Percentiles rank a stretch among this genome's conserved stretches.
Evolutionary conservation across 2,888 invertebrate species (phyloP).

Genomic region (Nephrotoma flavescens): DNA sequence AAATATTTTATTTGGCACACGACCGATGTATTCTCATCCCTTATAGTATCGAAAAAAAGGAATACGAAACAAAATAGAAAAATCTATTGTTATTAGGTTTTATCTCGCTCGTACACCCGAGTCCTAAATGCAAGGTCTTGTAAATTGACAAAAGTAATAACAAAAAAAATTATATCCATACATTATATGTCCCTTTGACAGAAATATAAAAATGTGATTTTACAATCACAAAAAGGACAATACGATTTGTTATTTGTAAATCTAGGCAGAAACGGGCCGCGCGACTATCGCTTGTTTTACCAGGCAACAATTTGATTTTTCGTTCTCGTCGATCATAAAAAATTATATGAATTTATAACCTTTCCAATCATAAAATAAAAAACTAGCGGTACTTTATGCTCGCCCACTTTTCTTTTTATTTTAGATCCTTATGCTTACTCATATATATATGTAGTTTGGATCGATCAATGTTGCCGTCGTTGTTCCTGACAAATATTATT

Average conservation of each 20-base stretch:
- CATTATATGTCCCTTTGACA: not conserved
- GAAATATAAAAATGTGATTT: not conserved
- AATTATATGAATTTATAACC: not conserved
- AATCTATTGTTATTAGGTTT: not conserved
- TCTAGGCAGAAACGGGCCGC: not conserved
- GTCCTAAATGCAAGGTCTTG: not conserved
- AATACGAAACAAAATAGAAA: not conserved
- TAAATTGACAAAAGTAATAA: not conserved
- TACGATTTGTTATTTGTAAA: not conserved
- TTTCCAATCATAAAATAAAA: not conserved
- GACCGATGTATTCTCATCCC: not conserved
- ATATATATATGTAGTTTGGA: too few species aligned
- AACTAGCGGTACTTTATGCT: not conserved
- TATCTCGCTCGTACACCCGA: not conserved
- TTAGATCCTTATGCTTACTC: not conserved
- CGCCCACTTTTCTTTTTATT: not conserved
- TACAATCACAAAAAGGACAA: not conserved
- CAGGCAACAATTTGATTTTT: not conserved
- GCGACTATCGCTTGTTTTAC: not conserved
- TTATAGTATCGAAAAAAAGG: not conserved
- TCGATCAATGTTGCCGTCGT: not conserved
- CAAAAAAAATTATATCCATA: not conserved
- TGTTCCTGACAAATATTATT: not conserved
- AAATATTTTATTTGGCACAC: constrained; percentile 1
- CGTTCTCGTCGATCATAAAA: not conserved